Evolutionary conservation across 2,888 invertebrate genomes (phyloP), one percentile per base, ranked within the genome.

Genomic region (Nomada hirtipes): DNA sequence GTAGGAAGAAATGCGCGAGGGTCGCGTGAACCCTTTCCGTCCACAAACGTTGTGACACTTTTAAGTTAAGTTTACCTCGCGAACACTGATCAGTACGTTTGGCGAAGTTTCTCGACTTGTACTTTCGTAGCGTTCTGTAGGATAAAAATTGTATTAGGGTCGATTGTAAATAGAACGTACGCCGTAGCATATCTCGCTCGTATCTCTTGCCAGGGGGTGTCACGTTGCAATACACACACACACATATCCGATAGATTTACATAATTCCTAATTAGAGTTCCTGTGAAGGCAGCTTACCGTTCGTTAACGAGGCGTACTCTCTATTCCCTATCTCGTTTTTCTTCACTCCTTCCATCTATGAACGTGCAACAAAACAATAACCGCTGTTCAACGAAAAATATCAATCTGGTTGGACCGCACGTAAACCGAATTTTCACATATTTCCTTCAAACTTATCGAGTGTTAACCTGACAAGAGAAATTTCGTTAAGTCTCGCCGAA

Each of bases 211-310:
- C 83, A 72, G 73, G 69, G 50, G 61, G 82, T 89, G 79, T 84
- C 82, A 81, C 80, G 72, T 85, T 84, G 82, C 85, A 85, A 82
- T 81, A 88, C 71, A 84, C 65, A 83, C 65, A 84, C 65, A 83
- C 65, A 85, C 85, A 86, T 84, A 89, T 88, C 88, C 80, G 78
- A 70, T 82, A 86, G 84, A 88, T 76, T 64, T 86, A 36, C 36
- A 36, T 52, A 85, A 89, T 89, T 86, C 86, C 86, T 88, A 85
- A 80, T 84, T 89, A 88, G 88, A 88, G 89, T 88, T 89, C 89
- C 88, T 88, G 83, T 67, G 73, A 75, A 72, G 83, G 79, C 76
- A 81, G 88, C 77, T 76, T 75, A 68, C 36, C 74, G 72, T 79
- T 79, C 67, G 68, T 78, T 57, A 77, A 78, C 78, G 57, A 53